Base-by-base conservation (phyloP, 1,140 invertebrate genomes). In the Pachyrhynchus sulphureomaculatus region DNA sequence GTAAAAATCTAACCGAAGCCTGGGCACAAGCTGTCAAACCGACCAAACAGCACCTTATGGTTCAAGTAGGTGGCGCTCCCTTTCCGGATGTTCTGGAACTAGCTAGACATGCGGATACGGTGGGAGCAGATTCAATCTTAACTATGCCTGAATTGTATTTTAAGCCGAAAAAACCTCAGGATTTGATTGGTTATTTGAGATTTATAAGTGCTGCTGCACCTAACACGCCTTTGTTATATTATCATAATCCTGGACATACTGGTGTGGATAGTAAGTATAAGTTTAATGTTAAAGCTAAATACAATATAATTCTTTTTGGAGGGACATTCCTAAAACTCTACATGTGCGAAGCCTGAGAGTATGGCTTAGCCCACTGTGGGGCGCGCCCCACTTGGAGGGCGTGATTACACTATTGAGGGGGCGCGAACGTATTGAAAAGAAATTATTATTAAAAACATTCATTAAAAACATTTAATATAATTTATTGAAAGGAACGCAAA, bases 141-240 rank as follows among this genome's bases (percentile, higher is more conserved):
- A 88, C 87, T 37, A 75, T 93, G 8, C 88, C 90, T 0, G 90
- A 92, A 55, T 74, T 91, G 1, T 93, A 89, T 71, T 88, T 87
- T 70, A 90, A 87, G 70, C 90, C 90, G 8, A 73, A 71, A 2
- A 83, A 73, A 21, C 77, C 83, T 0, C 73, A 81, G 9, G 82
- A 89, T 29, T 74, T 93, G 52, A 84, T 88, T 0, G 74, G 81
- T 41, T 93, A 92, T 74, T 81, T 92, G 41, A 80, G 82, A 68
- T 66, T 81, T 21, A 80, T 95, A 2, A 81, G 86, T 1, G 73
- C 80, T 8, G 84, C 86, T 6, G 91, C 91, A 0, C 87, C 89
- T 2, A 86, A 86, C 12, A 85, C 86, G 1, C 91, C 91, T 0
- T 80, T 94, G n/a, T 79, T 91, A 8, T 92, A 92, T 69, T 93